These are phyloP conservation scores for Tragelaphus strepsiceros DNA, from an alignment of 2,113 vertebrate species.

Conservation along the genomic window DNA sequence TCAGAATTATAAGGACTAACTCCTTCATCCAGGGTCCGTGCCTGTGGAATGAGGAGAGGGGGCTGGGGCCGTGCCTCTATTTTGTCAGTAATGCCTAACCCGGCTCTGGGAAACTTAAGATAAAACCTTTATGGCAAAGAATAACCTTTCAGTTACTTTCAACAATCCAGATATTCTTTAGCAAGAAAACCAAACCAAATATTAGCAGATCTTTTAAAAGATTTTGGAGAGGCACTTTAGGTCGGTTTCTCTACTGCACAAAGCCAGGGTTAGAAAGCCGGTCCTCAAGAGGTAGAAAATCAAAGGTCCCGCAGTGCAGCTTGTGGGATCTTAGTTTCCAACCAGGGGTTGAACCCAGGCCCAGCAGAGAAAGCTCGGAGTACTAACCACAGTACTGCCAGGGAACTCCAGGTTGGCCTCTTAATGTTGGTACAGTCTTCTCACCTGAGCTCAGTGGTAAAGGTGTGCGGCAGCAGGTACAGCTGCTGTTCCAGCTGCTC, in stretches of 20 bases:
- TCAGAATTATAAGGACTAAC: too few relatives aligned
- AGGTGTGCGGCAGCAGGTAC: conserved; percentile 90
- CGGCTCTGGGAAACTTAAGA: neutral
- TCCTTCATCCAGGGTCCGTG: too few relatives aligned
- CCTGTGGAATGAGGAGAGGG: too few relatives aligned
- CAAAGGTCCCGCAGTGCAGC: neutral
- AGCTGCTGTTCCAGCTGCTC: conserved; percentile 93
- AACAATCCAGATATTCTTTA: neutral
- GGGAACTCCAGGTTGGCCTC: neutral
- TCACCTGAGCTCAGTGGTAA: conserved; percentile 93
- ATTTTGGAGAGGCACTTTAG: neutral
- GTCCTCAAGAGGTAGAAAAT: neutral
- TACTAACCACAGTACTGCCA: neutral
- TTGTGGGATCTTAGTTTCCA: neutral
- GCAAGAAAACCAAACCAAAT: neutral
- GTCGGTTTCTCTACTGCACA: neutral
- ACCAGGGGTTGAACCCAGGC: neutral
- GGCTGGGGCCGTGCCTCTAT: too few relatives aligned
- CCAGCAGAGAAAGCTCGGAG: neutral
- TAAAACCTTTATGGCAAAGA: neutral
- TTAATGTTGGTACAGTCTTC: neutral
- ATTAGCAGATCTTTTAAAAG: neutral
- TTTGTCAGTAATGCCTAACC: too few relatives aligned
- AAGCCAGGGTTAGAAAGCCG: neutral
- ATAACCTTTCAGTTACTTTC: neutral